Base-by-base conservation (phyloP, 2,797 vertebrate genomes). In the Cyprinella venusta region DNA sequence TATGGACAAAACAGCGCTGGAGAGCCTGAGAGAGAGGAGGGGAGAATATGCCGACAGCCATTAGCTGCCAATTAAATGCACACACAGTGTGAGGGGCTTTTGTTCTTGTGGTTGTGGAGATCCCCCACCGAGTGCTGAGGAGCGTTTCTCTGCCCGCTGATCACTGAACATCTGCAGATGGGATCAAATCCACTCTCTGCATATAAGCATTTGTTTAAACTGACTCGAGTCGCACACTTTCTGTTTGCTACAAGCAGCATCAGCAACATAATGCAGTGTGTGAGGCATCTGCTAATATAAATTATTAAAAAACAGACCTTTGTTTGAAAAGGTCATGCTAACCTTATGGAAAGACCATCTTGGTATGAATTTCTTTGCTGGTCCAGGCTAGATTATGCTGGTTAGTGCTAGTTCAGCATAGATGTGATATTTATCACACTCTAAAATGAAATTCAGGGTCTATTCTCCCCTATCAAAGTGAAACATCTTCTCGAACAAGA, bases 291-390 rank as follows among this genome's bases (percentile, higher is more conserved):
- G 52, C 16, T 56, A 15, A 33, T 48, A 61, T 48, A 61, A 80
- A 70, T 71, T 33, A 80, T 80, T 71, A 48, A 80, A 80, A 70
- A 42, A 69, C 36, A 45, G 38, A 70, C 52, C 54, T 80, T 80
- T 80, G 52, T 71, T 71, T 71, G 18, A 71, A 70, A 80, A 80
- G 67, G 67, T 61, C 79, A 80, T 30, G 26, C 67, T 33, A 21
- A 40, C 19, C 54, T 71, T 52, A 18, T 59, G 65, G 52, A 59
- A 61, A 70, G 36, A 70, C 1, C 6, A 9, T 10, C 38, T 45
- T 30, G n/a, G 65, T n/a, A 21, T 70, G 16, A n/a, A 70, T 70
- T 42, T 69, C 5, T n/a, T 61, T 6, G 61, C 26, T 80, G 38
- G 15, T 33, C 2, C 0, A 45, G 38, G 21, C 67, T 71, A 69